A percentile compares a stretch with the other conserved stretches of the same genome.
These are phyloP conservation scores for Ursus arctos DNA, from an alignment of 2,113 vertebrate genomes.

Conservation along the genomic window DNA sequence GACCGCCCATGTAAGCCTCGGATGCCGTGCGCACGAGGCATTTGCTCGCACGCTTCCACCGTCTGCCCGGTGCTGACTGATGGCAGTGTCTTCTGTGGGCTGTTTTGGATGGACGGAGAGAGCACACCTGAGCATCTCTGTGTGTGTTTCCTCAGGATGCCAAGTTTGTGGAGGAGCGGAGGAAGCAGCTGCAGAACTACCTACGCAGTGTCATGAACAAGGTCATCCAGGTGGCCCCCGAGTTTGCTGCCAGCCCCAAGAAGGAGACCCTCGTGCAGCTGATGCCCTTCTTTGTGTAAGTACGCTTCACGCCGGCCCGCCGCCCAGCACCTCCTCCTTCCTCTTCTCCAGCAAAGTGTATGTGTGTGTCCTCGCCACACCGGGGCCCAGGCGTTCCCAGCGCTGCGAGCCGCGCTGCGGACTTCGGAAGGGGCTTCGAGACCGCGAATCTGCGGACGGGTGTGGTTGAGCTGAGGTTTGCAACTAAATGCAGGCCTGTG, in stretches of 20 bases:
- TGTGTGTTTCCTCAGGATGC: constrained; percentile 91
- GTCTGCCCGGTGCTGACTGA: accelerated
- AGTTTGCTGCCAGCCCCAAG: constrained; percentile 94
- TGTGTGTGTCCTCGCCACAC: accelerated
- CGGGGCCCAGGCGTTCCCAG: accelerated
- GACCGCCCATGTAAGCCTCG: accelerated
- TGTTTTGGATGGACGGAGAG: accelerated
- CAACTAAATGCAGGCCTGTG: background rate
- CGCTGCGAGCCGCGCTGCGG: accelerated
- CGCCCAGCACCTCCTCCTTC: accelerated
- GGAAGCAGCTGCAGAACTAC: constrained; percentile 97
- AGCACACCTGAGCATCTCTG: background rate
- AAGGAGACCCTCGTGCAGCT: constrained; percentile 96
- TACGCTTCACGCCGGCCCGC: constrained; percentile 62
- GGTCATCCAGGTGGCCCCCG: constrained; percentile 95
- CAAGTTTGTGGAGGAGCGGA: constrained; percentile 97
- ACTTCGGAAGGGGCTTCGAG: accelerated
- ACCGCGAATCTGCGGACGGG: too few species aligned
- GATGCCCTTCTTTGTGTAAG: constrained; percentile 98
- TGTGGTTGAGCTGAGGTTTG: background rate
- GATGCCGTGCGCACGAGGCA: accelerated
- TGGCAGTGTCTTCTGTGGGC: accelerated
- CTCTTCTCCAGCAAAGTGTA: accelerated
- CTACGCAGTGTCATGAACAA: constrained; percentile 98
- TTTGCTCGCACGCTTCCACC: accelerated